Conservation (phyloP, 2,797 vertebrate species). For the Cetoscarus ocellatus region DNA sequence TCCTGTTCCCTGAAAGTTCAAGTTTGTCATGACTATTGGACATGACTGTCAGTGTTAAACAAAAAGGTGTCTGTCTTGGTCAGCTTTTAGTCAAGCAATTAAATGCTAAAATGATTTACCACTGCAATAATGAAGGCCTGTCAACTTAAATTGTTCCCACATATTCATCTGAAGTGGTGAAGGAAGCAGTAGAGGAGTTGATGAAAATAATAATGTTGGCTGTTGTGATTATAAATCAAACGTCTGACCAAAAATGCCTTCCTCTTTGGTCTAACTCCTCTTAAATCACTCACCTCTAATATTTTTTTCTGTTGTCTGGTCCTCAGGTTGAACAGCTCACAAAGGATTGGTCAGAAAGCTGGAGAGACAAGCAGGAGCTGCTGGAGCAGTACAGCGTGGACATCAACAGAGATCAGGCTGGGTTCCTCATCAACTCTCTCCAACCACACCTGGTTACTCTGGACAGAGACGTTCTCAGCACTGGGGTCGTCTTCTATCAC, state of each 20-base stretch:
- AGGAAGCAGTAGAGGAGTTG: no score
- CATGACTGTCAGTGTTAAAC: no score
- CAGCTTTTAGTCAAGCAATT: no score
- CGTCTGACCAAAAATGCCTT: background rate
- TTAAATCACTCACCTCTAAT: no score
- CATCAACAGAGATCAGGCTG: constrained; percentile 90
- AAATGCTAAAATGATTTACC: no score
- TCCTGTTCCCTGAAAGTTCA: no score
- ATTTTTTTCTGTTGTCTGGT: background rate
- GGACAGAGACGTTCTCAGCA: constrained; percentile 94
- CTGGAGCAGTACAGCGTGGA: constrained; percentile 94
- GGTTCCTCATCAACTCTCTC: constrained; percentile 91
- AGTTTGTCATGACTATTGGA: no score
- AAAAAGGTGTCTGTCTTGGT: no score
- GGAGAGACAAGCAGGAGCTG: constrained; percentile 91
- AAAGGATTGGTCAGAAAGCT: constrained; percentile 94
- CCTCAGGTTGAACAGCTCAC: constrained; percentile 93
- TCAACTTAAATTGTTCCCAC: no score
- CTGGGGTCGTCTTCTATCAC: constrained; percentile 94
- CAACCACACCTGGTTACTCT: constrained; percentile 93
- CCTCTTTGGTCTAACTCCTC: background rate
- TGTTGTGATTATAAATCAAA: background rate
- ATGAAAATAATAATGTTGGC: no score
- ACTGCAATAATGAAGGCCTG: no score
- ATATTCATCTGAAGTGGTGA: no score